These are phyloP conservation scores for Drosophila bifasciata DNA, from an alignment of 1,140 invertebrate species.

Conservation along the genomic window DNA sequence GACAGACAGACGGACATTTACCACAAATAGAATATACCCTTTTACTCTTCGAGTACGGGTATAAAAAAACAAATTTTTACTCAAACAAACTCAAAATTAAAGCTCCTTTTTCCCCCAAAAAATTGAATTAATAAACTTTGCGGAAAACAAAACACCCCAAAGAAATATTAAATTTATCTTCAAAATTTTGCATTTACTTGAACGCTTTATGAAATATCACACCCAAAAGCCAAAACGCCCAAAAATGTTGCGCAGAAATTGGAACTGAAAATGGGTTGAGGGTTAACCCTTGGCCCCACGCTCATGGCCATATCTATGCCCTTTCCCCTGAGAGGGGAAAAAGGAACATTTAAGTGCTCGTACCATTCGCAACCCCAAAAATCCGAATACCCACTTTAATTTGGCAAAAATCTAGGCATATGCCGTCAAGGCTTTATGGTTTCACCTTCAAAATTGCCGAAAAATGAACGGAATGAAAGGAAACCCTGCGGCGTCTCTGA, in stretches of 20 bases:
- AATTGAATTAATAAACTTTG: constrained; percentile 29
- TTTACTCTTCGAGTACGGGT: no score
- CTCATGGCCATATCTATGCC: no score
- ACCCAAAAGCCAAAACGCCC: constrained; percentile 4
- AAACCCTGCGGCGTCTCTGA: constrained; percentile 60
- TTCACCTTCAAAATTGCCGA: constrained; percentile 47
- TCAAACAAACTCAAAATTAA: no score
- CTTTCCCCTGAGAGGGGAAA: no score
- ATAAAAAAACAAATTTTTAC: no score
- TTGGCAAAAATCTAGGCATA: constrained; percentile 64
- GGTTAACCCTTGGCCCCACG: no score
- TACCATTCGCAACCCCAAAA: neutral
- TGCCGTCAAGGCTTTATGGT: constrained; percentile 60
- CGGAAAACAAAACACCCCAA: neutral
- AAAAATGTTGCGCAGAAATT: constrained; percentile 25
- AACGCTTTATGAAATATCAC: constrained; percentile 41
- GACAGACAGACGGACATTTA: no score
- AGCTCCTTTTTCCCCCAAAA: no score
- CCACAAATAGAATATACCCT: no score
- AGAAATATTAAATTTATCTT: neutral
- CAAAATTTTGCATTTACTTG: constrained; percentile 1
- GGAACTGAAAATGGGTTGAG: constrained; percentile 31
- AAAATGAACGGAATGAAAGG: constrained; percentile 12
- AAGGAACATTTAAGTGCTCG: no score
- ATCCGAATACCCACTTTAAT: constrained; percentile 33